phyloP scores from a whole-genome alignment of 1,140 invertebrate genomes.

The Polypedilum vanderplanki region DNA sequence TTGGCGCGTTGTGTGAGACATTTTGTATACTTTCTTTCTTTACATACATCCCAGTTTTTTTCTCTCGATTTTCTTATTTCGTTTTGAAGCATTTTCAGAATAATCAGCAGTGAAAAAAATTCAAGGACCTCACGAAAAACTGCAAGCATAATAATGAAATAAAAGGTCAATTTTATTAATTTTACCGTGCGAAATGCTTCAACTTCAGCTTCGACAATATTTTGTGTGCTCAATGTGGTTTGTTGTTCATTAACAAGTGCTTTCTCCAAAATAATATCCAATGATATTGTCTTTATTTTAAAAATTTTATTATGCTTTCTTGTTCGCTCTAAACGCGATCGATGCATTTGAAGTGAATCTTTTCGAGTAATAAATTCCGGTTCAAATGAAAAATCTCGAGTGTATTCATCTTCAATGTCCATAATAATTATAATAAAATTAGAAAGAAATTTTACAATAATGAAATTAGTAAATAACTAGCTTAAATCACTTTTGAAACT shows the following conservation, averaged over 20 bases:
- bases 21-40: background rate
- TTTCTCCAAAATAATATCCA: background rate
- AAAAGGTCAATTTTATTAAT: too few species aligned
- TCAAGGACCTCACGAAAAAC: background rate
- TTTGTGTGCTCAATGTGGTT: background rate
- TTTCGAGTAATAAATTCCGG: slow-evolving; percentile 42
- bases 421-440: background rate
- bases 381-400: slow-evolving; percentile 43
- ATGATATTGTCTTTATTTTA: background rate
- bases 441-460: background rate
- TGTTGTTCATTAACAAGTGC: background rate
- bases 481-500: slow-evolving; percentile 8
- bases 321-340: background rate
- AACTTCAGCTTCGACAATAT: slow-evolving; percentile 10
- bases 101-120: background rate
- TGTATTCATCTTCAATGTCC: slow-evolving; percentile 41
- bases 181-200: slow-evolving; percentile 16
- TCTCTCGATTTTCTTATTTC: background rate
- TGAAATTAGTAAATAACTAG: background rate
- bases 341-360: slow-evolving; percentile 34
- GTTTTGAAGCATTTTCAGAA: background rate
- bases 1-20: background rate
- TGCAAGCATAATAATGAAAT: too few species aligned
- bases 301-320: background rate
- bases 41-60: background rate